Evolutionary conservation across 2,888 invertebrate species (phyloP).

Genomic region (Ormyrus labotus): DNA sequence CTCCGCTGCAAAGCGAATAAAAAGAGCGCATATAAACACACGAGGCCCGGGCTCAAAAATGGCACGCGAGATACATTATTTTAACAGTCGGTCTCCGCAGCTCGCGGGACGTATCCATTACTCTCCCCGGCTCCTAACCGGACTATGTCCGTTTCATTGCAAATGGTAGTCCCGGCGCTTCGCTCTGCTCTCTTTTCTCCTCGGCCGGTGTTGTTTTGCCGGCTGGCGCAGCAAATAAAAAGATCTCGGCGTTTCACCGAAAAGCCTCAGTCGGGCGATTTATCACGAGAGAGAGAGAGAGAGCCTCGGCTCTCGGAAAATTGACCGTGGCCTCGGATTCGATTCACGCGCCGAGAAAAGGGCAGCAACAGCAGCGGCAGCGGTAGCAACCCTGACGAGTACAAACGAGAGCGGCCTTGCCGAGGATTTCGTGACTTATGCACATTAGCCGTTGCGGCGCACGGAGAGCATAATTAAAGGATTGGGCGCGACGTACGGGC

Average conservation of each 20-base stretch:
- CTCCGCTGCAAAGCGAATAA: too few relatives aligned
- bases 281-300: conserved; percentile 13
- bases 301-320: not conserved
- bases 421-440: conserved; percentile 8
- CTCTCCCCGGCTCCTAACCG: not conserved
- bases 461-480: conserved; percentile 32
- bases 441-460: not conserved
- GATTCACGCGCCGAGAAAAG: conserved; percentile 8
- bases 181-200: conserved; percentile 22
- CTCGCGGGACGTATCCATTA: conserved; percentile 30
- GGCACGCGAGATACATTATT: conserved; percentile 13
- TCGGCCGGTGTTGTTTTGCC: conserved; percentile 12
- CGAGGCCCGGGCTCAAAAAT: not conserved
- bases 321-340: conserved; percentile 35
- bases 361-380: not conserved
- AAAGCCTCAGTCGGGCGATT: conserved; percentile 34
- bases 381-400: conserved; percentile 9
- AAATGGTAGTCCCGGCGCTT: conserved; percentile 20
- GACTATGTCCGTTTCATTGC: conserved; percentile 20
- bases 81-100: conserved; percentile 21
- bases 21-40: too few relatives aligned
- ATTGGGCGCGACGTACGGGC: conserved; percentile 8
- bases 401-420: conserved; percentile 36
- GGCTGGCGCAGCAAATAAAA: conserved; percentile 32
- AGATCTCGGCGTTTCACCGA: conserved; percentile 34